A percentile compares a stretch with the other conserved stretches of the same genome.
phyloP scores from a whole-genome alignment of 2,113 vertebrate genomes.

The Lophius piscatorius region DNA sequence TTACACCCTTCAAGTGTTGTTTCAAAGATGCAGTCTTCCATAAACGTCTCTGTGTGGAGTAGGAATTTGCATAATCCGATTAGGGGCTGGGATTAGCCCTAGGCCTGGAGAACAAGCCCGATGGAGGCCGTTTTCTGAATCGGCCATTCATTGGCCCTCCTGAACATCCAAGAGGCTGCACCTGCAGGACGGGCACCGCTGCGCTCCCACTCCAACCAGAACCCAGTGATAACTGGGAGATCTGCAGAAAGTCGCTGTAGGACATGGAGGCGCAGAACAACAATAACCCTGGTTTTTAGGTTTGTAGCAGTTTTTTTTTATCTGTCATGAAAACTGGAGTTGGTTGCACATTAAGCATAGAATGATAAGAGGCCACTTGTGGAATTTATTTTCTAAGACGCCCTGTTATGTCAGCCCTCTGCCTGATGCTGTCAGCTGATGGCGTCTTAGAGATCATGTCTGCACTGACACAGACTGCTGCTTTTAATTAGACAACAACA shows the following conservation, averaged over 20 bases:
- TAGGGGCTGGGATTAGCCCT: constrained; percentile 88
- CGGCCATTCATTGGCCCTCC: constrained; percentile 91
- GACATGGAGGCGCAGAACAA: constrained; percentile 15
- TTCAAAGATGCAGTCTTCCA: constrained; percentile 82
- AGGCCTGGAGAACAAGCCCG: constrained; percentile 85
- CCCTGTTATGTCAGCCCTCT: neutral
- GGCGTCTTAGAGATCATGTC: too few species aligned
- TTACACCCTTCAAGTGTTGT: constrained; percentile 85
- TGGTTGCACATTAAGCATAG: neutral
- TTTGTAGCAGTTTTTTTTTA: neutral
- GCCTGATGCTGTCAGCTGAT: too few species aligned
- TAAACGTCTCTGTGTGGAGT: constrained; percentile 87
- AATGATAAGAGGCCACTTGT: neutral
- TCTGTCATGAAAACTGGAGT: neutral
- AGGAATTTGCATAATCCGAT: constrained; percentile 99
- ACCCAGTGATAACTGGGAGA: constrained; percentile 34
- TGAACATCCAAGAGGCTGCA: constrained; percentile 87
- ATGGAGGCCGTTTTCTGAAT: constrained; percentile 89
- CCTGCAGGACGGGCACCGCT: constrained; percentile 81
- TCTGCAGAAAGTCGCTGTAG: constrained; percentile 47
- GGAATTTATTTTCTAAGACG: constrained; percentile 1
- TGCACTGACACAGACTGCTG: too few species aligned
- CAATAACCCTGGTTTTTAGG: neutral
- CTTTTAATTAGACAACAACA: neutral
- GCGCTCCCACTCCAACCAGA: constrained; percentile 50